A percentile compares a stretch with the other conserved stretches of the same genome.
phyloP scores from a whole-genome alignment of 2,113 vertebrate species.

The Mystacornis crossleyi region DNA sequence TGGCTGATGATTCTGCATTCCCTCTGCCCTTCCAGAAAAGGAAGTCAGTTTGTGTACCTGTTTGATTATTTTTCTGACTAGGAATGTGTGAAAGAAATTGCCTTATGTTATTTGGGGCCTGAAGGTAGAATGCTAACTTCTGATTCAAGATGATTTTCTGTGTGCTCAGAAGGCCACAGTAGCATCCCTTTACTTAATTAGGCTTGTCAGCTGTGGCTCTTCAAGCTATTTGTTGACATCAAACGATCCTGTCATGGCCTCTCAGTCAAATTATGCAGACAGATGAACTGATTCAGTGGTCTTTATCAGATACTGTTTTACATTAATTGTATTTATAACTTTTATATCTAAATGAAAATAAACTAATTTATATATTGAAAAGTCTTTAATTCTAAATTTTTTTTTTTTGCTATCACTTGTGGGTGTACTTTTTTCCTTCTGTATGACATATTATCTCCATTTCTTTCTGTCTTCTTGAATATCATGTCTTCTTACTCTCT shows the following conservation, averaged over 20 bases:
- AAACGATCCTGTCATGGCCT: not conserved
- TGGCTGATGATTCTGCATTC: not conserved
- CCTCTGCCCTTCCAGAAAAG: not conserved
- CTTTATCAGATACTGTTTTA: slow-evolving; percentile 38
- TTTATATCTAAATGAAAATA: slow-evolving; percentile 74
- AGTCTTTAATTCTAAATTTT: not conserved
- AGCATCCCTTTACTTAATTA: not conserved
- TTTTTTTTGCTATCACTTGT: not conserved
- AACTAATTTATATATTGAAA: slow-evolving; percentile 72
- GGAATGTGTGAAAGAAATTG: not conserved
- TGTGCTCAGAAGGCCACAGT: not conserved
- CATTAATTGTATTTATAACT: slow-evolving; percentile 71
- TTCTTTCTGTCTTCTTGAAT: not conserved
- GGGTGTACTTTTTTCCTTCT: not conserved
- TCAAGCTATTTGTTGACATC: not conserved
- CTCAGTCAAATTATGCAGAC: not conserved
- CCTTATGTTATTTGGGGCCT: not conserved
- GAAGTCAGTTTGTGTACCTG: not conserved
- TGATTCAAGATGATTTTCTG: not conserved
- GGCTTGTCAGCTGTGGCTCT: not conserved
- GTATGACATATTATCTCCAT: not conserved
- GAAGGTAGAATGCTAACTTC: not conserved
- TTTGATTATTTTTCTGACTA: not conserved
- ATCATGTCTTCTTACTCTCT: not conserved
- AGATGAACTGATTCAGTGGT: not conserved